Percentiles rank a stretch among this genome's conserved stretches.
Evolutionary conservation across 1,140 invertebrate species (phyloP).

Genomic region (Drosophila repletoides): DNA sequence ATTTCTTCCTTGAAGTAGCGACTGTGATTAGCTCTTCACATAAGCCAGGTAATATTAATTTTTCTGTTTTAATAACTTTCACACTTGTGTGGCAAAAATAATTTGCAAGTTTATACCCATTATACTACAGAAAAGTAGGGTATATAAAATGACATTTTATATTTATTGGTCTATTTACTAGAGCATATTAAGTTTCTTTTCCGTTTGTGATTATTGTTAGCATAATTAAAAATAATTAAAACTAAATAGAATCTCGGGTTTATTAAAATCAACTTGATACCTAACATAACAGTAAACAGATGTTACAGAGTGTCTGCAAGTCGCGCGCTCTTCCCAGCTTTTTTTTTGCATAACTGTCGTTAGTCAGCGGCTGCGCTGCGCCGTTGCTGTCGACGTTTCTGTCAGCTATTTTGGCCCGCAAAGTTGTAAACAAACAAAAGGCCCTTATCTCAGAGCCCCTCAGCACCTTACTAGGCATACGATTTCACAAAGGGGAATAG

Average conservation of each 20-base stretch:
- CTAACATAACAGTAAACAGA: too few relatives aligned
- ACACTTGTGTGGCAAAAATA: conserved; percentile 20
- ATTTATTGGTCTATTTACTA: too few relatives aligned
- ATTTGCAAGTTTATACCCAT: conserved; percentile 16
- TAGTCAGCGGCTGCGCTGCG: conserved; percentile 11
- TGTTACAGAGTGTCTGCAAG: too few relatives aligned
- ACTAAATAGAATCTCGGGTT: too few relatives aligned
- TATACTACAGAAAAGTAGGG: too few relatives aligned
- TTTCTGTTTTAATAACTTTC: conserved; percentile 28
- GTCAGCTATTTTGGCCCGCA: not conserved
- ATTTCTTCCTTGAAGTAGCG: conserved; percentile 19
- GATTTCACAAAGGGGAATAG: conserved; percentile 23
- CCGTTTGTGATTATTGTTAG: not conserved
- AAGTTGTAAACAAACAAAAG: conserved; percentile 45
- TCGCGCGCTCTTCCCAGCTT: not conserved
- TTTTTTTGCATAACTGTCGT: conserved; percentile 27
- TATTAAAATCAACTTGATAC: too few relatives aligned
- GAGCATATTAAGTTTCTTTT: too few relatives aligned
- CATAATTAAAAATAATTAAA: conserved; percentile 14
- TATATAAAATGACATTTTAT: too few relatives aligned
- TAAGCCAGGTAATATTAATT: conserved; percentile 30
- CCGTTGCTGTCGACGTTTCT: not conserved
- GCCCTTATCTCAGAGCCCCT: conserved; percentile 13
- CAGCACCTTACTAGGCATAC: not conserved
- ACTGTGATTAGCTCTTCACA: conserved; percentile 26